These are phyloP conservation scores for Pterostichus madidus DNA, from an alignment of 2,888 invertebrate genomes.

Conservation along the genomic window DNA sequence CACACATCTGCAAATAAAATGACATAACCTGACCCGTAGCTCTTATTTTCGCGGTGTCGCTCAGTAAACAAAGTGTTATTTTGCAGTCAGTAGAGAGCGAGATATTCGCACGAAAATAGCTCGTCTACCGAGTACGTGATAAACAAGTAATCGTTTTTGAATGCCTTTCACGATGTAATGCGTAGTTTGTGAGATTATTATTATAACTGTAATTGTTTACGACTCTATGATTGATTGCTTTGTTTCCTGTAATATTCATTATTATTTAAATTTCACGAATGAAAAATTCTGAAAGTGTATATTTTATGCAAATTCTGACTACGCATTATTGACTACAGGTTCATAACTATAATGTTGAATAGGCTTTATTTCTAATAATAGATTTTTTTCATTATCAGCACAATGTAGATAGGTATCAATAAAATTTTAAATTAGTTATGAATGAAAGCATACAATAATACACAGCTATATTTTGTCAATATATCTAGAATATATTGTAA, in stretches of 20 bases:
- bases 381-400: constrained; percentile 11
- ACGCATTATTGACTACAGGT: neutral
- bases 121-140: constrained; percentile 21
- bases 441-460: no score
- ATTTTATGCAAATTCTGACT: constrained; percentile 17
- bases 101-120: constrained; percentile 63
- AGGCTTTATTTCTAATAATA: constrained; percentile 8
- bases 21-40: constrained; percentile 62
- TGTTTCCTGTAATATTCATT: constrained; percentile 32
- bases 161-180: constrained; percentile 17
- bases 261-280: constrained; percentile 2
- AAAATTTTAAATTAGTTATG: no score
- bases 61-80: constrained; percentile 64
- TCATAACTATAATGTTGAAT: neutral
- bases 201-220: constrained; percentile 11
- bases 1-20: constrained; percentile 41
- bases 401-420: no score
- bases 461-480: no score
- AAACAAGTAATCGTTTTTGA: constrained; percentile 48
- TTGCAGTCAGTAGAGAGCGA: constrained; percentile 45
- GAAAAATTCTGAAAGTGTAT: neutral
- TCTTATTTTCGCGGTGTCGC: constrained; percentile 49
- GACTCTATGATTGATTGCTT: constrained; percentile 1
- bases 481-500: no score
- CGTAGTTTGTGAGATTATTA: constrained; percentile 17